phyloP scores from a whole-genome alignment of 2,797 vertebrate species.

The Clarias fuscus region DNA sequence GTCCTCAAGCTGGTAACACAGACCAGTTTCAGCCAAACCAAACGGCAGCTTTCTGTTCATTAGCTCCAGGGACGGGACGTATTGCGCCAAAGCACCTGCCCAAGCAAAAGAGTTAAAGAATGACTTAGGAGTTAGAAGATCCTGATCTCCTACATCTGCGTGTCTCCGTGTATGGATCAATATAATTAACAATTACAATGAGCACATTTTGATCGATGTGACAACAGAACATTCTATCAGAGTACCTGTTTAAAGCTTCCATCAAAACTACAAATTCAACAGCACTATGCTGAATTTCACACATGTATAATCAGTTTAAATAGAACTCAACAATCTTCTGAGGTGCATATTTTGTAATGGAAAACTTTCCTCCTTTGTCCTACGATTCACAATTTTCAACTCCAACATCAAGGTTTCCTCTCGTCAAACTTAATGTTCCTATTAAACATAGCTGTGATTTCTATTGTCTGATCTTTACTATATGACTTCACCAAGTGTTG shows the following conservation, averaged over 20 bases:
- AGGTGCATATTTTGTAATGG: too few species aligned
- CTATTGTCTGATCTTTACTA: too few species aligned
- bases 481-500: too few species aligned
- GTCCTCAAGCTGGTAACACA: conserved; percentile 78
- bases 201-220: neutral
- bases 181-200: neutral
- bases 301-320: neutral
- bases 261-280: too few species aligned
- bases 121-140: neutral
- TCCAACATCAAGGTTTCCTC: too few species aligned
- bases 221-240: neutral
- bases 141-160: neutral
- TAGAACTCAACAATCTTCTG: too few species aligned
- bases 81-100: conserved; percentile 85
- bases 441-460: too few species aligned
- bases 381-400: too few species aligned
- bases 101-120: neutral
- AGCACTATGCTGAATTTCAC: neutral
- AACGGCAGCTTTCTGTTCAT: conserved; percentile 87
- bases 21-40: conserved; percentile 87
- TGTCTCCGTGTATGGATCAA: neutral
- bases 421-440: too few species aligned
- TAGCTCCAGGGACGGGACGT: conserved; percentile 77
- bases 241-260: neutral
- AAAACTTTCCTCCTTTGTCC: too few species aligned